A percentile compares a stretch with the other conserved stretches of the same genome.
Evolutionary conservation across 2,888 invertebrate species (phyloP).

Genomic region (Microplitis deprimator): DNA sequence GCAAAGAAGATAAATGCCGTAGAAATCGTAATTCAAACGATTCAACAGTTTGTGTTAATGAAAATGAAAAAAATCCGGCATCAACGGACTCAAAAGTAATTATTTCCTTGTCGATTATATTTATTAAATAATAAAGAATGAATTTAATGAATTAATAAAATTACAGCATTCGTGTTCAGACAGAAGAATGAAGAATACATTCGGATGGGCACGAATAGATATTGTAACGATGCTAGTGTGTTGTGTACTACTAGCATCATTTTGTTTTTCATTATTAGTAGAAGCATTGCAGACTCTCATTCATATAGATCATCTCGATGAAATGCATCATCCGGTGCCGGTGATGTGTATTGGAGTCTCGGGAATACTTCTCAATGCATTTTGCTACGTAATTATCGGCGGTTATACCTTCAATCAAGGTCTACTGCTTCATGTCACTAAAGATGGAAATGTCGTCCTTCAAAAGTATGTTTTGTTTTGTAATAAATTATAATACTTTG

Average conservation of each 20-base stretch:
- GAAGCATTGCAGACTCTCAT: slow-evolving; percentile 87
- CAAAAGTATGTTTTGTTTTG: slow-evolving; percentile 63
- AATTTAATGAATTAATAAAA: slow-evolving; percentile 14
- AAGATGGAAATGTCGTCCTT: slow-evolving; percentile 76
- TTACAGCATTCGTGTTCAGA: slow-evolving; percentile 75
- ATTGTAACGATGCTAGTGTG: slow-evolving; percentile 87
- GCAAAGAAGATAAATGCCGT: slow-evolving; percentile 53
- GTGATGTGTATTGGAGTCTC: slow-evolving; percentile 81
- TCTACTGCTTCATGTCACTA: slow-evolving; percentile 78
- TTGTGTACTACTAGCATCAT: slow-evolving; percentile 86
- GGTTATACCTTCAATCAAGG: slow-evolving; percentile 84
- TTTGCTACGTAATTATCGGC: slow-evolving; percentile 86
- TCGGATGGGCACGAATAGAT: slow-evolving; percentile 93
- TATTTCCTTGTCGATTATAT: slow-evolving; percentile 4
- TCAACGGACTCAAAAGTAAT: slow-evolving; percentile 53
- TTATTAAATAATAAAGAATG: slow-evolving; percentile 52
- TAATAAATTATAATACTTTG: background rate
- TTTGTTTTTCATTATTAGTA: slow-evolving; percentile 85
- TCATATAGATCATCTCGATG: slow-evolving; percentile 81
- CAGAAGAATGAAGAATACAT: slow-evolving; percentile 84
- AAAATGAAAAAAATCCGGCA: slow-evolving; percentile 55
- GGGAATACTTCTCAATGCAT: slow-evolving; percentile 82
- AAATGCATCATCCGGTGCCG: slow-evolving; percentile 82
- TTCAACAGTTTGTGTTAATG: slow-evolving; percentile 55
- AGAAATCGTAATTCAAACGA: slow-evolving; percentile 51